Evolutionary conservation across 2,113 vertebrate genomes (phyloP).

Genomic region (Gymnarchus niloticus): DNA sequence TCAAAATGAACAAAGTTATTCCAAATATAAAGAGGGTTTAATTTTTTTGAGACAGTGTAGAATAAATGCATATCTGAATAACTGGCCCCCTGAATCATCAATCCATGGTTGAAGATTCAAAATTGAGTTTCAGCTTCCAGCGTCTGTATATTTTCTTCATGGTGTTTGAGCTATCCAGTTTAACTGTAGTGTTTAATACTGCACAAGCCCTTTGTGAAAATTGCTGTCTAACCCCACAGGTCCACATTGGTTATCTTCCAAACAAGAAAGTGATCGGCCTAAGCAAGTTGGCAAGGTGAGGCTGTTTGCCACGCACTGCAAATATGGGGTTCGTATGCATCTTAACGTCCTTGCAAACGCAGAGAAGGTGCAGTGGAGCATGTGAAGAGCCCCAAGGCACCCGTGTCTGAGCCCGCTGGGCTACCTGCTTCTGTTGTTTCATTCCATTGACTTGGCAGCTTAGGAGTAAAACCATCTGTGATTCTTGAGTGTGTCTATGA

Average conservation of each 20-base stretch:
- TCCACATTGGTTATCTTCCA: slow-evolving; percentile 52
- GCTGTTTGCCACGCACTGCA: neutral
- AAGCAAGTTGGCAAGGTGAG: slow-evolving; percentile 50
- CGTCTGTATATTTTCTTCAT: neutral
- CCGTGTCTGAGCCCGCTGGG: neutral
- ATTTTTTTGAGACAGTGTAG: no score
- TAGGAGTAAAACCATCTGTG: slow-evolving; percentile 15
- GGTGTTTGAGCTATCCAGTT: neutral
- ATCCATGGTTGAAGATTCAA: neutral
- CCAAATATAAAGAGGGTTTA: no score
- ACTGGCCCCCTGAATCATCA: neutral
- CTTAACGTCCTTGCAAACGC: neutral
- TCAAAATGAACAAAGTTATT: no score
- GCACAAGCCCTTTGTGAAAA: neutral
- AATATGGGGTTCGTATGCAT: neutral
- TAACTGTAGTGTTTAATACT: neutral
- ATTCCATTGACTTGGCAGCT: slow-evolving; percentile 20
- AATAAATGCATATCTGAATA: neutral
- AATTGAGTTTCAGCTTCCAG: neutral
- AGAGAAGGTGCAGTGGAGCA: neutral
- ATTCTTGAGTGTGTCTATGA: neutral
- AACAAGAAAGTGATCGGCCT: slow-evolving; percentile 53
- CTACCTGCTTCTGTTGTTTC: slow-evolving; percentile 6
- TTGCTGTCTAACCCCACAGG: slow-evolving; percentile 33
- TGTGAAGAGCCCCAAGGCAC: neutral